Conservation (phyloP, 2,888 invertebrate genomes). For the Tineola bisselliella region DNA sequence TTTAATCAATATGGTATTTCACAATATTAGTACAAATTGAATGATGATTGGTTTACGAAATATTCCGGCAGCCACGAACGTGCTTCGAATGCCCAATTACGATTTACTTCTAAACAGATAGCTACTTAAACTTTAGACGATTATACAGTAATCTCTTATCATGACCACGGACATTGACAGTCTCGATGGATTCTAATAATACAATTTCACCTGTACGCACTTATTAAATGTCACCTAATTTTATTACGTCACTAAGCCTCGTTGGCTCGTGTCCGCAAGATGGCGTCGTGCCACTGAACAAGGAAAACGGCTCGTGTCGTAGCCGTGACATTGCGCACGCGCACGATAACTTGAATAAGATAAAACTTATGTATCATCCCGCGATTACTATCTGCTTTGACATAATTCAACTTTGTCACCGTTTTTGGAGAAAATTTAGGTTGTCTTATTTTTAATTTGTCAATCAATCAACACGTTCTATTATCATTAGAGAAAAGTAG, state of each 20-base stretch:
- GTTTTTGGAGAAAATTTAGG: background rate
- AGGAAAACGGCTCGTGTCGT: background rate
- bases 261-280: background rate
- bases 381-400: background rate
- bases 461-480: background rate
- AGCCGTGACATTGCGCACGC: slow-evolving; percentile 6
- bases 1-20: too few species aligned
- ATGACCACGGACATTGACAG: too few species aligned
- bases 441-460: background rate
- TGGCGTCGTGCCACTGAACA: background rate
- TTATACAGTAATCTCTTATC: too few species aligned
- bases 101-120: too few species aligned
- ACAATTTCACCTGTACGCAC: background rate
- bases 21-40: too few species aligned
- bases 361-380: background rate
- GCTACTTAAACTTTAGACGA: too few species aligned
- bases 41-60: too few species aligned
- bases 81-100: too few species aligned
- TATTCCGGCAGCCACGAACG: too few species aligned
- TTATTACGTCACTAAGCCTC: background rate
- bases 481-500: too few species aligned
- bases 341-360: background rate
- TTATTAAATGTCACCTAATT: background rate
- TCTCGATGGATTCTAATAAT: too few species aligned
- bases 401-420: background rate